Evolutionary conservation across 1,140 invertebrate genomes (phyloP).

Genomic region (Hermatobates lingyangjiaoensis): DNA sequence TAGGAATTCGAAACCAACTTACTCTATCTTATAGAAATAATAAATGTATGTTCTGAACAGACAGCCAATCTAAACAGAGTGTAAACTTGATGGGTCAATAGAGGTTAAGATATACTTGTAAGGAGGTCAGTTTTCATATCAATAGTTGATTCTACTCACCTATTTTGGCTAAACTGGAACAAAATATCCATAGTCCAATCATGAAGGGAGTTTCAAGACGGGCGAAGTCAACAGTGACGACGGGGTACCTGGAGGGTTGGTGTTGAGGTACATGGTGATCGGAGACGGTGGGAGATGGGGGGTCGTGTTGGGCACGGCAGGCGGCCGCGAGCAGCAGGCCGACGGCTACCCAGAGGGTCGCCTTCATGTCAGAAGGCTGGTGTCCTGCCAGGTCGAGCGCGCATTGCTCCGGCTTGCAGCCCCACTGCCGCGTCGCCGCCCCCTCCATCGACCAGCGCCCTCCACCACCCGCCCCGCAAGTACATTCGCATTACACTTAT

Average conservation of each 20-base stretch:
- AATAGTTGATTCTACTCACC: no score
- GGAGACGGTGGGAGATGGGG: background rate
- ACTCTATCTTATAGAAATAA: no score
- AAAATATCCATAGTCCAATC: constrained; percentile 86
- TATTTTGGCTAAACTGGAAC: constrained; percentile 84
- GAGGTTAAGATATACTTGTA: no score
- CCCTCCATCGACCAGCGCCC: no score
- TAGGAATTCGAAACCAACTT: no score
- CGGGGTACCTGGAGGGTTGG: constrained; percentile 34
- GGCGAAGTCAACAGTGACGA: constrained; percentile 67
- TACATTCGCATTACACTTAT: no score
- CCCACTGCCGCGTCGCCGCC: no score
- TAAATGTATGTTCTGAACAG: no score
- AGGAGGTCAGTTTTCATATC: no score
- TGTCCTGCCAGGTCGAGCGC: background rate
- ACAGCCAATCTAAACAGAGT: no score
- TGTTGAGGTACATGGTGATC: background rate
- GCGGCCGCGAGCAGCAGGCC: background rate
- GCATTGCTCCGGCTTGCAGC: background rate
- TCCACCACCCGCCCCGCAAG: no score
- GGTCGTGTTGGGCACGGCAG: background rate
- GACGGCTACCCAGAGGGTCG: background rate
- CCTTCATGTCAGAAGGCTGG: background rate
- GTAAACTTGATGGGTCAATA: no score
- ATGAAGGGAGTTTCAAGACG: constrained; percentile 80